Evolutionary conservation across 2,888 invertebrate genomes (phyloP).

Genomic region (Cetonia aurata): DNA sequence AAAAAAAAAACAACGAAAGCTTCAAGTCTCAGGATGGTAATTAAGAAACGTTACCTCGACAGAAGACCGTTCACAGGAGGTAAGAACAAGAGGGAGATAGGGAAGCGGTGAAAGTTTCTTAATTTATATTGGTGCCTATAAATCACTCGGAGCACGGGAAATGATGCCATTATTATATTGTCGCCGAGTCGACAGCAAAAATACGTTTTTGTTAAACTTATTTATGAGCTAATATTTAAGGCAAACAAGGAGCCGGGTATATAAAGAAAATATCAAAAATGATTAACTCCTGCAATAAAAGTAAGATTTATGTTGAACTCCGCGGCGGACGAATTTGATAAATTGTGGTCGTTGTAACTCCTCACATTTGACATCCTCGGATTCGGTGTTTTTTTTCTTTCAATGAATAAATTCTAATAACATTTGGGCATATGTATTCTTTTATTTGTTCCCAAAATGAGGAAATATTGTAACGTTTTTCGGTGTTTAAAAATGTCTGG

Average conservation of each 20-base stretch:
- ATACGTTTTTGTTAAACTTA: slow-evolving; percentile 63
- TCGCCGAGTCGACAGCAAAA: slow-evolving; percentile 58
- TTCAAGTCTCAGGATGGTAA: slow-evolving; percentile 30
- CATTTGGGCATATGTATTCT: too few species aligned
- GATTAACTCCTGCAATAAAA: slow-evolving; percentile 58
- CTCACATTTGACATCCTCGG: too few species aligned
- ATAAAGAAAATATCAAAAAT: slow-evolving; percentile 51
- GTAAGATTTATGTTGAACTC: slow-evolving; percentile 52
- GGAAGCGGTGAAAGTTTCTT: slow-evolving; percentile 54
- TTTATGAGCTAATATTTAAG: slow-evolving; percentile 65
- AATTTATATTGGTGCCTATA: slow-evolving; percentile 60
- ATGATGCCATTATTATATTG: slow-evolving; percentile 65
- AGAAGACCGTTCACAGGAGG: slow-evolving; percentile 16
- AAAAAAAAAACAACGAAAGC: slow-evolving; percentile 20
- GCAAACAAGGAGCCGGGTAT: slow-evolving; percentile 56
- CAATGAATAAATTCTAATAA: too few species aligned
- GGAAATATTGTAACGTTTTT: too few species aligned
- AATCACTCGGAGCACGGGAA: slow-evolving; percentile 62
- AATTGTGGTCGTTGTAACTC: slow-evolving; percentile 12
- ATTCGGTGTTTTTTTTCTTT: too few species aligned
- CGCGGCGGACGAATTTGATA: slow-evolving; percentile 30
- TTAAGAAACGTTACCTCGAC: slow-evolving; percentile 10
- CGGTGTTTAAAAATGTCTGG: too few species aligned
- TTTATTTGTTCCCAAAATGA: too few species aligned
- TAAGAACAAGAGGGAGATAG: not conserved